Evolutionary conservation across 2,113 vertebrate species (phyloP).

Genomic region (Perca fluviatilis): DNA sequence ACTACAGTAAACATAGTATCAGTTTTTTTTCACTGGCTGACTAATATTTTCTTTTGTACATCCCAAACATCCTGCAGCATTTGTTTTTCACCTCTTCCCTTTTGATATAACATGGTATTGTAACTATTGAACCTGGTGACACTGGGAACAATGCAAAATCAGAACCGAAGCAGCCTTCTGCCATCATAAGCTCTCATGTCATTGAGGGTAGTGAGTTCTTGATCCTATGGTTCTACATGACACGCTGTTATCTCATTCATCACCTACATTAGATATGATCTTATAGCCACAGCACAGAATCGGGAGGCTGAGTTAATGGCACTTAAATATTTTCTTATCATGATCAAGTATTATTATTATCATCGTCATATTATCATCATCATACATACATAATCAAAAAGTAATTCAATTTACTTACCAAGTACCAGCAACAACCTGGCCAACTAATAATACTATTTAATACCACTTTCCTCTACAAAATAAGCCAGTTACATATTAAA

Average conservation of each 20-base stretch:
- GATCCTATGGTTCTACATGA: slow-evolving; percentile 11
- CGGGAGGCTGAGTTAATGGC: slow-evolving; percentile 18
- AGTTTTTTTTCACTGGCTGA: neutral
- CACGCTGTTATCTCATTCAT: slow-evolving; percentile 1
- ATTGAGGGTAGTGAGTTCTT: slow-evolving; percentile 20
- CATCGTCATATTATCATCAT: too few species aligned
- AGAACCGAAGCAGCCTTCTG: neutral
- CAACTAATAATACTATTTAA: neutral
- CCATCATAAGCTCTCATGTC: slow-evolving; percentile 13
- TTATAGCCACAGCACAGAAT: neutral
- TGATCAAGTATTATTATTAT: neutral
- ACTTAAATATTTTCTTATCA: slow-evolving; percentile 7
- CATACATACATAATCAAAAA: neutral
- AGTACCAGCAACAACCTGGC: neutral
- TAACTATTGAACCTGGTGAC: neutral
- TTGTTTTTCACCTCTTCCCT: neutral
- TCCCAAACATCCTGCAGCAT: slow-evolving; percentile 20
- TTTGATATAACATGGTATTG: neutral
- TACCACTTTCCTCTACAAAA: neutral
- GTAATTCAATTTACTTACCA: neutral
- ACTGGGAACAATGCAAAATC: neutral
- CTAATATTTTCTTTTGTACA: neutral
- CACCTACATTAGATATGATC: slow-evolving; percentile 31
- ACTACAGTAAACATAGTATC: neutral
- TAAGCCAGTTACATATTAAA: neutral